These are phyloP conservation scores for Valencia hispanica DNA, from an alignment of 2,797 vertebrate genomes.

Conservation along the genomic window DNA sequence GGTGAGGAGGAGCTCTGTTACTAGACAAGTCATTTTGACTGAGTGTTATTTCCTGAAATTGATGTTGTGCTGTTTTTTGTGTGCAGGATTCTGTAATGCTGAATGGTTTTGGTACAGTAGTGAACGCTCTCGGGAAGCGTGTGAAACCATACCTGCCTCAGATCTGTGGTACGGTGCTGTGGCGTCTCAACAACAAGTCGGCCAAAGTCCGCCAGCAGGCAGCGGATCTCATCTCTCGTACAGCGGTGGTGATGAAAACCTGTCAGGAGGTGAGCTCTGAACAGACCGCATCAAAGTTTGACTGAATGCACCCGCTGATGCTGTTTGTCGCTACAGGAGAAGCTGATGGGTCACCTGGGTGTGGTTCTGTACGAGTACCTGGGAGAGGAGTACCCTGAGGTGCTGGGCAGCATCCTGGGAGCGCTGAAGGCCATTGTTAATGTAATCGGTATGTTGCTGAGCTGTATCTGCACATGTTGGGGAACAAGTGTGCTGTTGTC, in stretches of 20 bases:
- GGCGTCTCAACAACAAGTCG: slow-evolving; percentile 99
- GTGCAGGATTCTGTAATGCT: slow-evolving; percentile 97
- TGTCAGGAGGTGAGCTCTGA: slow-evolving; percentile 90
- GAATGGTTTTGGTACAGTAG: slow-evolving; percentile 98
- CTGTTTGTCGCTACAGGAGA: slow-evolving; percentile 84
- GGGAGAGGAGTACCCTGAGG: slow-evolving; percentile 99
- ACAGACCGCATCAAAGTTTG: accelerated
- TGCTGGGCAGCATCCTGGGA: slow-evolving; percentile 97
- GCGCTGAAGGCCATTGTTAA: slow-evolving; percentile 99
- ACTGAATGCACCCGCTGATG: background rate
- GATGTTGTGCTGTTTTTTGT: background rate
- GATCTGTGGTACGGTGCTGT: slow-evolving; percentile 98
- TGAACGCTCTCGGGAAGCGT: slow-evolving; percentile 97
- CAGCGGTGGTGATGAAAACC: slow-evolving; percentile 99
- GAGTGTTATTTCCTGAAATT: background rate
- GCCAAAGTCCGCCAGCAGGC: slow-evolving; percentile 99
- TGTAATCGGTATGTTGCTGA: slow-evolving; percentile 86
- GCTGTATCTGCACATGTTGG: too few species aligned
- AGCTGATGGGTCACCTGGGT: slow-evolving; percentile 99
- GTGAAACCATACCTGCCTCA: slow-evolving; percentile 99
- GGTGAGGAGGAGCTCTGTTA: slow-evolving; percentile 72
- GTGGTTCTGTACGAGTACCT: slow-evolving; percentile 98
- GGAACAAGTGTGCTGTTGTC: background rate
- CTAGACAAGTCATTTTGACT: accelerated
- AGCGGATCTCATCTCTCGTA: slow-evolving; percentile 97